Base-by-base conservation (phyloP, 2,888 invertebrate genomes). In the Empis livida region DNA sequence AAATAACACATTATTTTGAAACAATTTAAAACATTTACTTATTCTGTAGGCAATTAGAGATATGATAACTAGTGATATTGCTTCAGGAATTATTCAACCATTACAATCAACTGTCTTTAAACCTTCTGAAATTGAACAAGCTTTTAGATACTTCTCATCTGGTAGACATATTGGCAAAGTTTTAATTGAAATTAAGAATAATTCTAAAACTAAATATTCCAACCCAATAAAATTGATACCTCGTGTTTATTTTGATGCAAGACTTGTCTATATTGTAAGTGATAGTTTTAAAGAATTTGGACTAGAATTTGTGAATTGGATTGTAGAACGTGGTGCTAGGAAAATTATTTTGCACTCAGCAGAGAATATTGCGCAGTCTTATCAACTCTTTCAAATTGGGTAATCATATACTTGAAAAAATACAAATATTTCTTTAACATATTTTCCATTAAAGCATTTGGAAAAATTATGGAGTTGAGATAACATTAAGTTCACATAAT, bases 241-340 rank as follows among this genome's bases (percentile, higher is more conserved):
- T 10, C 20, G 31, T 14, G 13, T 39, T 10, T 32, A 35, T 10
- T 43, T 39, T 13, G 31, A 47, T 17, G 17, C 43, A 10, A 23
- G 31, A 2, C 16, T 31, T 3, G 32, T 31, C 6, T 47, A 43
- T 15, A 32, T 47, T n/a, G 31, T 47, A 13, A 14, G 27, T 20
- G 80, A 83, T 50, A 91, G 93, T 51, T 75, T 93, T 45, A 94
- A 93, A 57, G 94, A 93, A 10, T 93, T 94, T 71, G 94, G 93
- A 35, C 71, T 94, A 49, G 93, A 94, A 71, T 71, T 95, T 56
- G 80, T 82, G 40, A 76, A 82, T 55, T 92, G 91, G 91, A 71
- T 95, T 63, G 76, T 88, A 53, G 70, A 70, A 49, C 78, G 92
- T 53, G 93, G 93, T 23, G 91, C 90, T 17, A 79, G 73, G 44